Evolutionary conservation across 1,140 invertebrate species (phyloP).

Genomic region (Drosophila athabasca): DNA sequence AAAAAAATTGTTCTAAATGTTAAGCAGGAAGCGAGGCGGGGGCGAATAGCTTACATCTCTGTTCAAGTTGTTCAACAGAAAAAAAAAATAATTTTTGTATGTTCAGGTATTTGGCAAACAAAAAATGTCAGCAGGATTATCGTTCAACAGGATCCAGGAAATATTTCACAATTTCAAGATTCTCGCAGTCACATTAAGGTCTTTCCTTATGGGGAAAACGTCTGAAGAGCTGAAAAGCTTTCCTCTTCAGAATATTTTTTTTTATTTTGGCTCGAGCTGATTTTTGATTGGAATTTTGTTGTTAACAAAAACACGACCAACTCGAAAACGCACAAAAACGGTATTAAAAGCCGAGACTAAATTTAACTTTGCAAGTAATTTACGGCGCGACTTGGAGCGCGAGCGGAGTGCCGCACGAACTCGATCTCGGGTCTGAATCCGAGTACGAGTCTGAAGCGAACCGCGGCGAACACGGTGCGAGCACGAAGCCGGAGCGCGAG

Average conservation of each 20-base stretch:
- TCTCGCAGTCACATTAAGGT: no score
- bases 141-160: neutral
- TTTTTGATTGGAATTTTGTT: slow-evolving; percentile 23
- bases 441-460: slow-evolving; percentile 22
- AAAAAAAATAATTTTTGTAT: slow-evolving; percentile 18
- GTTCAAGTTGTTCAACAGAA: slow-evolving; percentile 35
- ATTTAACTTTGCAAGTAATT: slow-evolving; percentile 83
- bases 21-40: slow-evolving; percentile 59
- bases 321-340: slow-evolving; percentile 83
- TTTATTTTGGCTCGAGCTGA: slow-evolving; percentile 15
- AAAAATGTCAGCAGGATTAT: slow-evolving; percentile 29
- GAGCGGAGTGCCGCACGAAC: slow-evolving; percentile 42
- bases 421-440: slow-evolving; percentile 31
- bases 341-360: slow-evolving; percentile 83
- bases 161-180: slow-evolving; percentile 6
- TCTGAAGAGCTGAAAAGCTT: neutral
- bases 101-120: slow-evolving; percentile 1
- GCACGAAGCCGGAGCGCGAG: slow-evolving; percentile 5
- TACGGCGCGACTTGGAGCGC: slow-evolving; percentile 63
- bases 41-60: slow-evolving; percentile 83
- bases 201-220: no score
- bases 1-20: slow-evolving; percentile 29
- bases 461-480: neutral
- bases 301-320: slow-evolving; percentile 80
- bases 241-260: slow-evolving; percentile 16